Base-by-base conservation (phyloP, 1,140 invertebrate species). In the Sinonovacula constricta region DNA sequence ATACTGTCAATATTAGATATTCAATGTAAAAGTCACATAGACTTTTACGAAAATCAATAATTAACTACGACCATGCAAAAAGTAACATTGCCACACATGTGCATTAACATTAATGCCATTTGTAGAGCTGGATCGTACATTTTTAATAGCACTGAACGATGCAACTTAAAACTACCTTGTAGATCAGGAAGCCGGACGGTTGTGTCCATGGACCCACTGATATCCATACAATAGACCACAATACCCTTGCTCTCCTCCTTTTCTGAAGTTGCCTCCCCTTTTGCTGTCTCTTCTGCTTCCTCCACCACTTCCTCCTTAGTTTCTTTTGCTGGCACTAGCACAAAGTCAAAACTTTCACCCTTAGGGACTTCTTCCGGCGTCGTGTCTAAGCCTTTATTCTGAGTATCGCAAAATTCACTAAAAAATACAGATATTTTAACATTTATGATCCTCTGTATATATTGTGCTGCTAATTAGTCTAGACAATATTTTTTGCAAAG, bases 151-250 rank as follows among this genome's bases (percentile, higher is more conserved):
- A n/a, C n/a, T n/a, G n/a, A n/a, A n/a, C n/a, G n/a, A n/a, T n/a
- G n/a, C n/a, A n/a, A n/a, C n/a, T n/a, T n/a, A n/a, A n/a, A 63
- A 56, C 82, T 68, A 89, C 87, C 79, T 80, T 87, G 86, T 31
- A 87, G 39, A 56, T 84, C 79, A 4, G 88, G 87, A 10, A 89
- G 65, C 5, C 78, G 24, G 28, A 80, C 81, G 12, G 39, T 60
- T 14, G 49, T 34, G 2, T 74, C 60, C 89, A 90, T 90, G 24
- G 88, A 90, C 3, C 84, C 85, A 80, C 88, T 89, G 45, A 89
- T 85, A 68, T 90, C 89, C 75, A 90, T 85, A 75, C 88, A 89
- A 69, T 88, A 90, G 1, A 89, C 82, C 15, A 85, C 79, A 57
- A 88, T 74, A 45, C 88, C 83, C 54, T 80, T 51, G 66, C 71